Evolutionary conservation across 2,797 vertebrate species (phyloP).

Genomic region (Sebastes flavidus): DNA sequence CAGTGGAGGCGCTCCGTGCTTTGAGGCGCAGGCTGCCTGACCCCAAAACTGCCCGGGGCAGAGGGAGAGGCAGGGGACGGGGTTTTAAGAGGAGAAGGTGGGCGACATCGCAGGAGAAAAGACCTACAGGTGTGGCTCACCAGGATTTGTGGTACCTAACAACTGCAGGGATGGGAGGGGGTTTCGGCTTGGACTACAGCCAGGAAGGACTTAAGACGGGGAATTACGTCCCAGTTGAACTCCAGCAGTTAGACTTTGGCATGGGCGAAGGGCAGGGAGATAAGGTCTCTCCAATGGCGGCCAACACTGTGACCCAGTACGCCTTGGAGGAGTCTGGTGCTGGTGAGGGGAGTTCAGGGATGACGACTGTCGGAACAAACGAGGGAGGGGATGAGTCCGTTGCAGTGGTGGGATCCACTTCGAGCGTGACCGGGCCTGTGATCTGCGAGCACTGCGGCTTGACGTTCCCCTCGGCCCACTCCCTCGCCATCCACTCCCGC

Average conservation of each 20-base stretch:
- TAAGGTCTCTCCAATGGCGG: conserved; percentile 51
- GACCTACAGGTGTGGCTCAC: conserved; percentile 43
- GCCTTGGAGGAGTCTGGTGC: conserved; percentile 62
- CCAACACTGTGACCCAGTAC: conserved; percentile 60
- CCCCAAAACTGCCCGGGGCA: conserved; percentile 54
- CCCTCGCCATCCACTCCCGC: conserved; percentile 89
- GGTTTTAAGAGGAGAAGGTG: conserved; percentile 79
- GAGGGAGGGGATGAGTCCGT: conserved; percentile 83
- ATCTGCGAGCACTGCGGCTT: conserved; percentile 92
- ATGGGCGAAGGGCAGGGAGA: conserved; percentile 66
- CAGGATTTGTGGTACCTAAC: conserved; percentile 80
- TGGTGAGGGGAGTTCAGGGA: conserved; percentile 69
- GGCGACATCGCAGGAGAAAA: conserved; percentile 72
- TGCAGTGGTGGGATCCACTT: conserved; percentile 85
- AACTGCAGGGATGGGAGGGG: conserved; percentile 67
- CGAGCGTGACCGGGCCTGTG: conserved; percentile 79
- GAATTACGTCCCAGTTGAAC: conserved; percentile 80
- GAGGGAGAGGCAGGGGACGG: conserved; percentile 71
- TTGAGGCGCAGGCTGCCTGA: conserved; percentile 67
- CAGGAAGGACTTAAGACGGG: conserved; percentile 73
- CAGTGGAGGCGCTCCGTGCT: conserved; percentile 53
- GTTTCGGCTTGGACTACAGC: conserved; percentile 72
- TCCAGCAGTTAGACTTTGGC: conserved; percentile 82
- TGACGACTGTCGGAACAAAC: conserved; percentile 56
- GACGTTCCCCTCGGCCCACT: conserved; percentile 89